Percentiles rank a stretch among this genome's conserved stretches.
Evolutionary conservation across 2,113 vertebrate species (phyloP).

Genomic region (Reinhardtius hippoglossoides): DNA sequence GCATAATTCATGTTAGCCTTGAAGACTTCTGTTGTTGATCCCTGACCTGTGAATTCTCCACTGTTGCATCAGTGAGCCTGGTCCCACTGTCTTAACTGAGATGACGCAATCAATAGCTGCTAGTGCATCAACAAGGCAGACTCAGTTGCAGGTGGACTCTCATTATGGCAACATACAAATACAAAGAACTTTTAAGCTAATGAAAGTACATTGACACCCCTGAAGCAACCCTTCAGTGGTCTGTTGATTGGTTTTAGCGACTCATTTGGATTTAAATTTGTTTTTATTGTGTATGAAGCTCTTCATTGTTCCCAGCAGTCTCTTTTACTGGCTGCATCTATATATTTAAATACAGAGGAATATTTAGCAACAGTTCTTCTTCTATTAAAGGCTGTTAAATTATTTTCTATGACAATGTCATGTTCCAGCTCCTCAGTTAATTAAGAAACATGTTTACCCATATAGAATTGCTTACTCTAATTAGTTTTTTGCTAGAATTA

Average conservation of each 20-base stretch:
- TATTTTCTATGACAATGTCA: too few relatives aligned
- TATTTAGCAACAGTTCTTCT: neutral
- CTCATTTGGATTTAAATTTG: slow-evolving; percentile 20
- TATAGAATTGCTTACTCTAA: neutral
- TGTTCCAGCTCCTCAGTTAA: neutral
- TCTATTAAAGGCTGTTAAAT: neutral
- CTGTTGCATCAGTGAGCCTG: neutral
- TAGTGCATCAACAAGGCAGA: neutral
- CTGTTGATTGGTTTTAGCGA: slow-evolving; percentile 33
- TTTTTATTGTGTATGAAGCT: neutral
- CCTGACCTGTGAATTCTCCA: neutral
- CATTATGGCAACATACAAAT: slow-evolving; percentile 1
- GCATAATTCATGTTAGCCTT: too few relatives aligned
- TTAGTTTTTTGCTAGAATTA: neutral
- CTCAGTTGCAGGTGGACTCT: slow-evolving; percentile 7
- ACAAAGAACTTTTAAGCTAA: slow-evolving; percentile 24
- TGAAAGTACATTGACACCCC: slow-evolving; percentile 32
- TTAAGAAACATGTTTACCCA: neutral
- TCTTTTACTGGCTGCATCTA: neutral
- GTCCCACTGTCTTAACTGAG: neutral
- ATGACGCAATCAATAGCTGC: slow-evolving; percentile 13
- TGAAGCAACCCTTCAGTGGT: slow-evolving; percentile 14
- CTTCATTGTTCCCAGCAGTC: neutral
- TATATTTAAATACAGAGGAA: slow-evolving; percentile 8
- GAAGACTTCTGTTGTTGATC: neutral